phyloP scores from a whole-genome alignment of 2,888 invertebrate species.

The Tolmerus cingulatus region DNA sequence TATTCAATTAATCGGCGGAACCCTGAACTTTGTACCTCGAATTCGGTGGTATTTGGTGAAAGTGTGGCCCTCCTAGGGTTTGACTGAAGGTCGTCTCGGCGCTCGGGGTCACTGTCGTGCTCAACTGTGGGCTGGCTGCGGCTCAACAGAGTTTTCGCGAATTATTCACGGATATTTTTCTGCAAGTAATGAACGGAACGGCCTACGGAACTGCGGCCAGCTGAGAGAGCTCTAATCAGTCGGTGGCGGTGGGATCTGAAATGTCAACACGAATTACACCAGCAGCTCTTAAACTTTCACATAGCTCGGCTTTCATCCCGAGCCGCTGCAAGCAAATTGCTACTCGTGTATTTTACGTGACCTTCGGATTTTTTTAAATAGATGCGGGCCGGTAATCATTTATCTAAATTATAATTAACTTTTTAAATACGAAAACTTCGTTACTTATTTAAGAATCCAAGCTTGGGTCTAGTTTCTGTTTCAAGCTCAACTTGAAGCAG shows the following conservation, averaged over 20 bases:
- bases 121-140: not conserved
- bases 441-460: no score
- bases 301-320: not conserved
- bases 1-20: conserved; percentile 6
- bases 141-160: not conserved
- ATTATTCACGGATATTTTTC: not conserved
- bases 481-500: no score
- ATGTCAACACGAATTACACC: not conserved
- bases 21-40: conserved; percentile 28
- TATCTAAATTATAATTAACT: no score
- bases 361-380: no score
- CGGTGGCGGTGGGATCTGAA: not conserved
- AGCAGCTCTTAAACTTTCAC: not conserved
- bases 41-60: not conserved
- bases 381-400: no score
- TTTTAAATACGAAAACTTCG: no score
- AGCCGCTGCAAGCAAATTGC: not conserved
- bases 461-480: no score
- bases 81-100: not conserved
- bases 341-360: not conserved
- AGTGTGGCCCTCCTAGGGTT: not conserved
- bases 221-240: not conserved
- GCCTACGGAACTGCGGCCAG: not conserved
- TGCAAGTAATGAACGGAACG: not conserved
- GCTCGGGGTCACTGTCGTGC: not conserved